phyloP scores from a whole-genome alignment of 2,113 vertebrate species.

The Ibidorhyncha struthersii region DNA sequence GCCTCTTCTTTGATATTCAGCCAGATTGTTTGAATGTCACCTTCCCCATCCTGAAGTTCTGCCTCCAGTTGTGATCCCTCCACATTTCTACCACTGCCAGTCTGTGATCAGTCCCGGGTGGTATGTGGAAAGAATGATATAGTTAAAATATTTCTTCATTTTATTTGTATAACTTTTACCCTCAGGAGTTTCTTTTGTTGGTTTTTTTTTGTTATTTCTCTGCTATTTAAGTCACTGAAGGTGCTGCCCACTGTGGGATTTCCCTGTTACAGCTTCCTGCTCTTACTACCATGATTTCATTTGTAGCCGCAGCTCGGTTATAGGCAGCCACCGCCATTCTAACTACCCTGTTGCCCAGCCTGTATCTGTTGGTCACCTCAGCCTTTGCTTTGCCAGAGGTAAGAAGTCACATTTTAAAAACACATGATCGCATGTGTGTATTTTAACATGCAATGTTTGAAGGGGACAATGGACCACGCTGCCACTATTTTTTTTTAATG shows the following conservation, averaged over 20 bases:
- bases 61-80: neutral
- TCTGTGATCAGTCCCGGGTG: neutral
- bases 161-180: neutral
- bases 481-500: neutral
- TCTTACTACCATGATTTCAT: neutral
- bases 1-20: neutral
- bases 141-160: neutral
- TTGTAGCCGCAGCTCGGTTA: neutral
- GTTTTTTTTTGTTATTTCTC: neutral
- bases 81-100: neutral
- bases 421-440: rapidly evolving
- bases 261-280: neutral
- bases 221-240: neutral
- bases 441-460: neutral
- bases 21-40: neutral
- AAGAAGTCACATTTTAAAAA: neutral
- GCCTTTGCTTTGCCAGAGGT: neutral
- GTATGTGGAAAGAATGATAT: neutral
- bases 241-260: neutral
- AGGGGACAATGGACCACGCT: neutral
- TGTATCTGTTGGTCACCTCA: neutral
- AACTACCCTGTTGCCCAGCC: neutral
- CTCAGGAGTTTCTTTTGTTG: neutral
- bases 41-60: neutral
- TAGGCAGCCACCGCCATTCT: neutral